A percentile compares a stretch with the other conserved stretches of the same genome.
These are phyloP conservation scores for Osmerus mordax DNA, from an alignment of 2,113 vertebrate species.

Conservation along the genomic window DNA sequence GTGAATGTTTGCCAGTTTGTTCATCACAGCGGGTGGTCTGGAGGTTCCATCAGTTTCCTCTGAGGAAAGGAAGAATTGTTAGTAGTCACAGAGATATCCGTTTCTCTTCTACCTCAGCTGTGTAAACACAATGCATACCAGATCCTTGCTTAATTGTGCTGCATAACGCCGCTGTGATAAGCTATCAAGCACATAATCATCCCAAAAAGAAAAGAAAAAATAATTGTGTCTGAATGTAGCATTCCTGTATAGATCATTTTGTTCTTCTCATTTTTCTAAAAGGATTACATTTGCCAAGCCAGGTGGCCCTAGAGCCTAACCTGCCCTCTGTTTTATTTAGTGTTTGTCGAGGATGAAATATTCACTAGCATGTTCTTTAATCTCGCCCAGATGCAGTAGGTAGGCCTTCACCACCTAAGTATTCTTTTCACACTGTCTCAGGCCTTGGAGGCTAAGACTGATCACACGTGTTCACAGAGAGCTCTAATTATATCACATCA, in stretches of 20 bases:
- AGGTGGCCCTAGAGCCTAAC: constrained; percentile 2
- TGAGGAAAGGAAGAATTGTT: too few relatives aligned
- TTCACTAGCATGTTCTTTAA: constrained; percentile 38
- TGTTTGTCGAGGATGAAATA: constrained; percentile 46
- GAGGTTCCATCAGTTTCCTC: too few relatives aligned
- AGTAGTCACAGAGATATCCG: too few relatives aligned
- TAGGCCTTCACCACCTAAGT: constrained; percentile 16
- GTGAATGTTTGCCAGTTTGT: too few relatives aligned
- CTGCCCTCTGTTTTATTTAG: constrained; percentile 39
- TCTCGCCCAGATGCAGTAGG: constrained; percentile 20
- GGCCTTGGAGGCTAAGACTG: constrained; percentile 29
- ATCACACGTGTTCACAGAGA: constrained; percentile 27
- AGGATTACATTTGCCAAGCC: constrained; percentile 5
- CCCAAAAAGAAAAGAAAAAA: too few relatives aligned
- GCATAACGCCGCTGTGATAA: too few relatives aligned
- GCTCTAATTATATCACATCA: constrained; percentile 55
- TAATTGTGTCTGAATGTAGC: too few relatives aligned
- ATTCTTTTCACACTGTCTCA: constrained; percentile 30
- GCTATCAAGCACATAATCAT: too few relatives aligned
- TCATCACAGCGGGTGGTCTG: neutral
- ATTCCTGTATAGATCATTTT: neutral
- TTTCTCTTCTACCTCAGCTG: constrained; percentile 8
- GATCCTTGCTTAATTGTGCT: too few relatives aligned
- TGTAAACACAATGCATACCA: too few relatives aligned
- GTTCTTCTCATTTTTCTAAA: neutral